These are phyloP conservation scores for Acanthisitta chloris DNA, from an alignment of 2,113 vertebrate genomes.

Conservation along the genomic window DNA sequence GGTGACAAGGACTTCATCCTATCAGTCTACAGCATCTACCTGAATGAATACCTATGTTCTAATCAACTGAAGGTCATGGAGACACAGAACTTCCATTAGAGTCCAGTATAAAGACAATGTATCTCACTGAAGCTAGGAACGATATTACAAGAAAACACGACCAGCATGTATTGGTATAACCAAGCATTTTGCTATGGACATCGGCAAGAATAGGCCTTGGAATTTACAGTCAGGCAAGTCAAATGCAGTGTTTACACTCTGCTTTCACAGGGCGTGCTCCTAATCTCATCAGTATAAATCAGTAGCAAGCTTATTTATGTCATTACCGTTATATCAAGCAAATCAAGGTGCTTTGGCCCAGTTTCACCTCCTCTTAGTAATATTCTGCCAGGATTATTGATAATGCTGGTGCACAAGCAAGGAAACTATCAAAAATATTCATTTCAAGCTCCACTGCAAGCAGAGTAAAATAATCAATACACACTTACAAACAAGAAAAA, in stretches of 20 bases:
- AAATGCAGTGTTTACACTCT: not conserved
- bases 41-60: not conserved
- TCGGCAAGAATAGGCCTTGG: not conserved
- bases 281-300: not conserved
- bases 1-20: not conserved
- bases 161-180: rapidly evolving
- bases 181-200: not conserved
- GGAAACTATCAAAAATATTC: conserved; percentile 48
- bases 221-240: not conserved
- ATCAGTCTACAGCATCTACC: not conserved
- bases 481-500: not conserved
- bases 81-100: not conserved
- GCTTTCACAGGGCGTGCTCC: not conserved
- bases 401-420: not conserved
- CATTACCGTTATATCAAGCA: not conserved
- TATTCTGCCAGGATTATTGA: conserved; percentile 22
- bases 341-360: not conserved
- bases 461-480: conserved; percentile 59
- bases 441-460: conserved; percentile 60
- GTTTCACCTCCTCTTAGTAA: not conserved
- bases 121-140: not conserved
- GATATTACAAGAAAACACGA: not conserved
- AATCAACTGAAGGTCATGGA: not conserved
- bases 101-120: not conserved
- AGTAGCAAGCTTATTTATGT: not conserved